Base-by-base conservation (phyloP, 2,888 invertebrate genomes). In the Synanthedon vespiformis region DNA sequence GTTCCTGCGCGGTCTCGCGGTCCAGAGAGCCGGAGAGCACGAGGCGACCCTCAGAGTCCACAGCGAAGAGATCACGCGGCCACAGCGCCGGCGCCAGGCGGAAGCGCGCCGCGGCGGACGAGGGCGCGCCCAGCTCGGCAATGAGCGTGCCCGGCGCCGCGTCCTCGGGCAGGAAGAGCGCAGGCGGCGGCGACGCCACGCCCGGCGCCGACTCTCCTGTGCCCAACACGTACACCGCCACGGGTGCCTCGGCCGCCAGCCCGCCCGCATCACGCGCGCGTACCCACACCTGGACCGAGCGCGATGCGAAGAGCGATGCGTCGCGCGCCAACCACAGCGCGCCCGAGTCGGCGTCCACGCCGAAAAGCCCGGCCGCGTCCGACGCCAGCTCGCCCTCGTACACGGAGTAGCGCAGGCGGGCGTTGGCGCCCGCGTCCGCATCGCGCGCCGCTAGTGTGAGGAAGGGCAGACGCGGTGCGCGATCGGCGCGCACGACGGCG, bases 241-340 rank as follows among this genome's bases (percentile, higher is more conserved):
- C 91, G 5, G 96, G 93, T 53, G 95, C 94, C 72, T 95, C 94
- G 44, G 91, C 90, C 74, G 95, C 93, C 59, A 93, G 92, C 48
- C 93, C 91, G 54, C 96, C 96, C 65, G 90, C 90, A 85, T 98
- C 97, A 52, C 91, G 91, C 13, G 96, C 98, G 56, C 95, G 91
- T 52, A 98, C 93, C 83, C 97, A 96, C 75, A 97, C 94, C 82
- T 95, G 95, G 75, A 95, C 92, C 52, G 92, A 89, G 76, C 93
- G 91, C 55, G 93, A 93, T 72, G 91, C 94, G 93, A 71, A 22
- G 41, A 51, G 40, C 11, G 89, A 73, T 14, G 92, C 90, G 65
- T 90, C 89, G 61, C 90, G 89, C 8, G 89, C 84, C 54, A 95
- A 78, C 53, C 89, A 91, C 22, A 97, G 81, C 59, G 92, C 91